Evolutionary conservation across 2,797 vertebrate genomes (phyloP).

Genomic region (Hippoglossus hippoglossus): DNA sequence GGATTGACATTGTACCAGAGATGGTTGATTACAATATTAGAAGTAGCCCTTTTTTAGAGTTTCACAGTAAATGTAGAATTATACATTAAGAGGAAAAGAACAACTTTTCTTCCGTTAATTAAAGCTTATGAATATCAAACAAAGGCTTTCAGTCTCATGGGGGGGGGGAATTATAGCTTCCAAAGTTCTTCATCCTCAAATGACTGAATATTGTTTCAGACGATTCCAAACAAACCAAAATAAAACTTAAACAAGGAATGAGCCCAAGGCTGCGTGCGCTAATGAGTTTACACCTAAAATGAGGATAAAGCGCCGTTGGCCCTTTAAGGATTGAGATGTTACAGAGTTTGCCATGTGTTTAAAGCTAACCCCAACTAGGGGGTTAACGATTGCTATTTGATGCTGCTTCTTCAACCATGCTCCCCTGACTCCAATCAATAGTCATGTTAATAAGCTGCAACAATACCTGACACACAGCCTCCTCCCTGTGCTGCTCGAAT

Average conservation of each 20-base stretch:
- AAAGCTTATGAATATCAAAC: conserved; percentile 45
- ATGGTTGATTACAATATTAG: background rate
- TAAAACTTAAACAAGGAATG: conserved; percentile 42
- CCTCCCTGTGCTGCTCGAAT: conserved; percentile 72
- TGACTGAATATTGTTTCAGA: conserved; percentile 39
- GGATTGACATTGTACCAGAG: no score
- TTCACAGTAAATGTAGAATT: background rate
- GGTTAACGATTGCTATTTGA: conserved; percentile 78
- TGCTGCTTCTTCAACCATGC: conserved; percentile 59
- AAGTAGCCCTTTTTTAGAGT: background rate
- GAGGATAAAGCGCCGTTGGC: conserved; percentile 6
- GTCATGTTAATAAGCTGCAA: conserved; percentile 81
- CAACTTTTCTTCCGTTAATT: conserved; percentile 35
- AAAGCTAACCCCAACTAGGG: conserved; percentile 64
- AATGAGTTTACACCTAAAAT: conserved; percentile 41
- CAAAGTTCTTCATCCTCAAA: conserved; percentile 38
- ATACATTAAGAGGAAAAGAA: conserved; percentile 3
- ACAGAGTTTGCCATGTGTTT: conserved; percentile 68
- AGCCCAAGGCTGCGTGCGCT: conserved; percentile 32
- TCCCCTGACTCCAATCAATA: conserved; percentile 80
- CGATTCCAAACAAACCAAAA: conserved; percentile 20
- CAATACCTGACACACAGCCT: conserved; percentile 73
- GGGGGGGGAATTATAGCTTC: conserved; percentile 29
- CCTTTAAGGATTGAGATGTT: conserved; percentile 66
- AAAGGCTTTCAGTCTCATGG: conserved; percentile 19